Evolutionary conservation across 2,888 invertebrate genomes (phyloP), one percentile per base, ranked within the genome.

Genomic region (Didymodactylos carnosus): DNA sequence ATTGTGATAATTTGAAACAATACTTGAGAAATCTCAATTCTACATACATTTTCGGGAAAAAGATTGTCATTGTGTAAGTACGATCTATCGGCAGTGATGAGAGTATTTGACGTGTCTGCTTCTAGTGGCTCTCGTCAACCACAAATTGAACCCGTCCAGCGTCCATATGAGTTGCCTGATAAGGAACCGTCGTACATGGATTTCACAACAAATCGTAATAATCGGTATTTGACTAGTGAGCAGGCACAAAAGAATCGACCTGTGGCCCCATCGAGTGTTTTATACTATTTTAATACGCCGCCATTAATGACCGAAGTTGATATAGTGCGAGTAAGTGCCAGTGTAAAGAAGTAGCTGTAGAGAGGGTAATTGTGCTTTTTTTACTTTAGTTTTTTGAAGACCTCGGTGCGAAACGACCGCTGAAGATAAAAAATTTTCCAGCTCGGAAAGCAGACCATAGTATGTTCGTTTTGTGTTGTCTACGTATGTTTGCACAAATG

Each of bases 241-340:
- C 91, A 93, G 87, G 94, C 95, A 77, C 90, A 91, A 86, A 95
- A 97, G 62, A 72, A 72, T 39, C 76, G 80, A 69, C 81, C 83
- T 75, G 80, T 81, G 84, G 91, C 92, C 82, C 94, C 94, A 71
- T 91, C 93, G 79, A 94, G 94, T 88, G 92, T 93, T 89, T 87
- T 98, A 78, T 97, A 98, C 84, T 98, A 94, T 87, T 98, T 94
- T 88, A 98, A 98, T 86, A 94, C 95, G 76, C 97, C 98, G 73
- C 93, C 94, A 46, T 91, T 90, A 83, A 89, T 95, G 79, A 89
- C 90, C 76, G 94, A 95, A 83, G 91, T 91, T 29, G 91, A 92
- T 82, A 87, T 97, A 80, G 79, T 78, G 76, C 80, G 84, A 79
- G n/a, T n/a, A n/a, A n/a, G n/a, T n/a, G n/a, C n/a, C n/a, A n/a